phyloP scores from a whole-genome alignment of 2,888 invertebrate genomes.

The Lithophane semibrunnea region DNA sequence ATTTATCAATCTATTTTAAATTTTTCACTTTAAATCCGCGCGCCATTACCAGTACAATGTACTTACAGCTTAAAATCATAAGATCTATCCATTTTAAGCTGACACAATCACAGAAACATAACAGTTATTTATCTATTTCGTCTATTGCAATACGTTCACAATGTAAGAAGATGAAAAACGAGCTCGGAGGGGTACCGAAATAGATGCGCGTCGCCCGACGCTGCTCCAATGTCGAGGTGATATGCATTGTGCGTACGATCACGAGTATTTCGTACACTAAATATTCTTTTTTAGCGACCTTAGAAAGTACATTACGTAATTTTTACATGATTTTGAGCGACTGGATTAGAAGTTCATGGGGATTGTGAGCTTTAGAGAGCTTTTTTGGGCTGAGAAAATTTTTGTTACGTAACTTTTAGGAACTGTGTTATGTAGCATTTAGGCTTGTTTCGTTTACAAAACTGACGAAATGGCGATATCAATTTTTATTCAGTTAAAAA shows the following conservation, averaged over 20 bases:
- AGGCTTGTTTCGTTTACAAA: background rate
- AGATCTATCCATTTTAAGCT: background rate
- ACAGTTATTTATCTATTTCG: conserved; percentile 59
- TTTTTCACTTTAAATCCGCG: background rate
- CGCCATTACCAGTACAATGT: background rate
- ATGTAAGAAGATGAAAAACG: conserved; percentile 79
- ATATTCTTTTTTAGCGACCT: conserved; percentile 60
- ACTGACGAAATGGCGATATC: background rate
- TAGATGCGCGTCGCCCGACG: conserved; percentile 73
- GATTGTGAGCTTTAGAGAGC: background rate
- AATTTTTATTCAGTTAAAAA: conserved; percentile 1
- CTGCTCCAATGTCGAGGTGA: conserved; percentile 85
- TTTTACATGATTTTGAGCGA: conserved; percentile 38
- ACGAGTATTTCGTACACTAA: conserved; percentile 37
- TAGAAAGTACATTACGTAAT: conserved; percentile 62
- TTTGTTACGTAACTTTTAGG: conserved; percentile 38
- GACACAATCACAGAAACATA: conserved; percentile 30
- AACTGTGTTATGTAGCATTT: background rate
- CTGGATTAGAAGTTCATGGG: conserved; percentile 48
- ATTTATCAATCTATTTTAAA: conserved; percentile 27
- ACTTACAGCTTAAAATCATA: conserved; percentile 6
- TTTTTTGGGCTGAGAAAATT: background rate
- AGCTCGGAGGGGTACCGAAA: conserved; percentile 76
- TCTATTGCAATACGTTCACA: conserved; percentile 63
- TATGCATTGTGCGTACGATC: conserved; percentile 74